A percentile compares a stretch with the other conserved stretches of the same genome.
phyloP scores from a whole-genome alignment of 2,797 vertebrate genomes.

The Alcedo atthis region DNA sequence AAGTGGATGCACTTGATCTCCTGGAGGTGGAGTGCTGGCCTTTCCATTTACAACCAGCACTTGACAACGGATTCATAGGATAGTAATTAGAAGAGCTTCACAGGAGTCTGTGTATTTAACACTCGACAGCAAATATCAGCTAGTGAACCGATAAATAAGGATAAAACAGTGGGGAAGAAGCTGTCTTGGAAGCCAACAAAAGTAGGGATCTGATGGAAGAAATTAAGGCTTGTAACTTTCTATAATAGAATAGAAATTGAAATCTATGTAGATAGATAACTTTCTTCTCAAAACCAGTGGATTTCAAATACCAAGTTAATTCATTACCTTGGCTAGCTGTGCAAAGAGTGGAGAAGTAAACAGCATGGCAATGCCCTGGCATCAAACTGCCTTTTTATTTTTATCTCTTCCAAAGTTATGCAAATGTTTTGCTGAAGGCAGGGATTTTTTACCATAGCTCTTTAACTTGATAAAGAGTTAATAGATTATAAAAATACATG shows the following conservation, averaged over 20 bases:
- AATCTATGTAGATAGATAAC: background rate
- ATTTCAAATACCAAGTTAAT: background rate
- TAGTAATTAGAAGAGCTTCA: background rate
- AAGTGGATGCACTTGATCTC: slow-evolving; percentile 48
- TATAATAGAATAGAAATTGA: background rate
- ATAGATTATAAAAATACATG: background rate
- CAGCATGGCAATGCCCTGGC: background rate
- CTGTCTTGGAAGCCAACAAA: background rate
- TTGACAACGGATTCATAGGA: slow-evolving; percentile 2
- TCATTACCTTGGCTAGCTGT: background rate
- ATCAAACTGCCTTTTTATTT: background rate
- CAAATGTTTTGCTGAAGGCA: background rate
- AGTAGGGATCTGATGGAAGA: background rate
- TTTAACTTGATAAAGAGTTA: background rate
- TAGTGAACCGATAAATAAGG: background rate
- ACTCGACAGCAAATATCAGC: background rate
- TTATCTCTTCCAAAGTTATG: background rate
- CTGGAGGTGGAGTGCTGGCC: slow-evolving; percentile 1
- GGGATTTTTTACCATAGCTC: background rate
- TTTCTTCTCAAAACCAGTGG: background rate
- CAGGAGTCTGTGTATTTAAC: background rate
- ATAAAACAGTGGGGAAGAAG: background rate
- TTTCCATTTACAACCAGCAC: background rate
- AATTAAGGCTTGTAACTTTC: background rate
- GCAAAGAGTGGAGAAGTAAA: fast-evolving